Evolutionary conservation across 2,113 vertebrate genomes (phyloP).

Genomic region (mouse (Mus musculus)): DNA sequence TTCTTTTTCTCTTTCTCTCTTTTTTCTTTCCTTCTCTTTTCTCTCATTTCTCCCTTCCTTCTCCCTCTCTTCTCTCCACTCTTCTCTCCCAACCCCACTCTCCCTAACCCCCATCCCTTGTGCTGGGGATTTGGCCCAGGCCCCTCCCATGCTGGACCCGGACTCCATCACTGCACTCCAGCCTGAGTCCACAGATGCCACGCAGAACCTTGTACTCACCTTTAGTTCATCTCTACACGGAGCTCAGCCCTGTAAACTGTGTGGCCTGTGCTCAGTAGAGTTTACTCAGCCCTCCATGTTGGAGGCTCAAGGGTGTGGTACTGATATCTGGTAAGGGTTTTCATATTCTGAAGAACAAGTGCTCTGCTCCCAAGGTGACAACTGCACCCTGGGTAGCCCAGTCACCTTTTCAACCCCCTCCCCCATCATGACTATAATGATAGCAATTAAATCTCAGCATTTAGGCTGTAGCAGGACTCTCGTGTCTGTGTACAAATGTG

Average conservation of each 20-base stretch:
- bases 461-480: not conserved
- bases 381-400: not conserved
- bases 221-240: not conserved
- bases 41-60: not conserved
- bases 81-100: not conserved
- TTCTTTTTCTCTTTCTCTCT: too few species aligned
- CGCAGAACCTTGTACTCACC: not conserved
- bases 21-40: not conserved
- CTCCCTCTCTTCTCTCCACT: not conserved
- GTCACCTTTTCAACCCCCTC: not conserved
- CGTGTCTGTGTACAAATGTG: not conserved
- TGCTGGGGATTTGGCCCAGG: not conserved
- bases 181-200: not conserved
- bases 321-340: not conserved
- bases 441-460: not conserved
- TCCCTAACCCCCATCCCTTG: too few species aligned
- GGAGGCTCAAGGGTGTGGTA: not conserved
- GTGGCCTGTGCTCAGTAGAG: not conserved
- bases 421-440: not conserved
- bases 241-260: not conserved
- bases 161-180: not conserved
- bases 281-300: not conserved
- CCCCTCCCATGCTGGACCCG: not conserved
- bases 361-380: not conserved
- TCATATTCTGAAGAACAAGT: not conserved